Base-by-base conservation (phyloP, 2,888 invertebrate genomes). In the Camptogramma bilineatum region DNA sequence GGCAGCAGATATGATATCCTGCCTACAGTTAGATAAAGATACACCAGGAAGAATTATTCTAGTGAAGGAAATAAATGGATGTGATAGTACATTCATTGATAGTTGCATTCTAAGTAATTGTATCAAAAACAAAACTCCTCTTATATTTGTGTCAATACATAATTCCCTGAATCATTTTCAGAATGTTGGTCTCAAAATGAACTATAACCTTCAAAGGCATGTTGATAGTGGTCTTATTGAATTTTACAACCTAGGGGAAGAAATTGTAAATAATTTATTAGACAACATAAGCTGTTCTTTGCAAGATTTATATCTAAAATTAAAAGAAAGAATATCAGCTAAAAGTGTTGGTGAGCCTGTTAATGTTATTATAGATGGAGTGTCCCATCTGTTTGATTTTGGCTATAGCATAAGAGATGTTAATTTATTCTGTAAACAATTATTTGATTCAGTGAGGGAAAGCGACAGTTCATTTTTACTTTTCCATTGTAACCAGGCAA, bases 131-230 rank as follows among this genome's bases (percentile, higher is more conserved):
- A 94, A 94, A 66, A 87, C 93, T 62, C 94, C 94, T 57, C 86
- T 95, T 5, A 90, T 96, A 73, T 86, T 97, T 52, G 88, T 96
- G 53, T 94, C 95, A 54, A 91, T 96, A 66, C 97, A 97, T 80
- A 96, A 96, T 76, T 94, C 95, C 1, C 89, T 96, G 52, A 94
- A 94, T 58, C 97, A 97, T 80, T 97, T 96, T 77, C 95, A 96
- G 65, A 95, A 95, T 85, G 94, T 96, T 39, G 96, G 96, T 13
- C 94, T 96, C 78, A 95, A 96, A 76, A 91, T 97, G 78, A 96
- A 96, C 54, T 96, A 95, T 78, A 96, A 96, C 81, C 85, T 96
- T 34, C 92, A 94, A 60, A 92, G 84, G 73, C 78, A 85, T 66
- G 75, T 93, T 66, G 85, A 93, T 9, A 78, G 77, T 51, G 90